phyloP scores from a whole-genome alignment of 2,113 vertebrate species.

The Psammodynastes pulverulentus region DNA sequence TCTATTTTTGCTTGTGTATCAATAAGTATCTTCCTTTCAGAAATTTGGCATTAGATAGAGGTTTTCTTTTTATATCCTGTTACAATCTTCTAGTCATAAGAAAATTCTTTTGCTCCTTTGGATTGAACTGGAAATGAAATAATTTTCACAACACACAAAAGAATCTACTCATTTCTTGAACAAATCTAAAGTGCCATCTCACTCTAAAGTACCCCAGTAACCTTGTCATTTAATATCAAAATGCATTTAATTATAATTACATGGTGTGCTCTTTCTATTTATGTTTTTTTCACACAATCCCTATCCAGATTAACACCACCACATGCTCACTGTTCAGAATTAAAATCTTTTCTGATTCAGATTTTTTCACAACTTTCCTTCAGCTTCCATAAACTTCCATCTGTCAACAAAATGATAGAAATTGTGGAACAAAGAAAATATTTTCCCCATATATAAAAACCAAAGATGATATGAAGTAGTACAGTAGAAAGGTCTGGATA shows the following conservation, averaged over 20 bases:
- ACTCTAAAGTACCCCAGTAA: not conserved
- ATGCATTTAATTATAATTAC: not conserved
- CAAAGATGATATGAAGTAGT: not conserved
- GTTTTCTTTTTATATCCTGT: not conserved
- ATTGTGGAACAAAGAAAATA: not conserved
- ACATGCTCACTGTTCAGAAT: not conserved
- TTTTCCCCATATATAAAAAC: slow-evolving; percentile 6
- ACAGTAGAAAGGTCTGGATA: not conserved
- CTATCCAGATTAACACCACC: not conserved
- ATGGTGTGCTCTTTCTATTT: not conserved
- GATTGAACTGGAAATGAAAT: not conserved
- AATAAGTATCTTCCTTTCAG: not conserved
- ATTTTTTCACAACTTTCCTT: not conserved
- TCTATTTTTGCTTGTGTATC: not conserved
- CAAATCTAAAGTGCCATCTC: not conserved
- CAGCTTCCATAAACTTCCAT: not conserved
- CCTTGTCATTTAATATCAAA: not conserved
- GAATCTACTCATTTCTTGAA: not conserved
- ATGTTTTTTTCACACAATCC: not conserved
- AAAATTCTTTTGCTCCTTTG: not conserved
- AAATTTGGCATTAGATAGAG: slow-evolving; percentile 1
- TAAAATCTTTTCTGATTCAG: not conserved
- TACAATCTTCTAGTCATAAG: not conserved
- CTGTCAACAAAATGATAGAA: not conserved
- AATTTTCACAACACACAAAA: not conserved